Evolutionary conservation across 1,140 invertebrate genomes (phyloP).

Genomic region (Cyphomyrmex costatus): DNA sequence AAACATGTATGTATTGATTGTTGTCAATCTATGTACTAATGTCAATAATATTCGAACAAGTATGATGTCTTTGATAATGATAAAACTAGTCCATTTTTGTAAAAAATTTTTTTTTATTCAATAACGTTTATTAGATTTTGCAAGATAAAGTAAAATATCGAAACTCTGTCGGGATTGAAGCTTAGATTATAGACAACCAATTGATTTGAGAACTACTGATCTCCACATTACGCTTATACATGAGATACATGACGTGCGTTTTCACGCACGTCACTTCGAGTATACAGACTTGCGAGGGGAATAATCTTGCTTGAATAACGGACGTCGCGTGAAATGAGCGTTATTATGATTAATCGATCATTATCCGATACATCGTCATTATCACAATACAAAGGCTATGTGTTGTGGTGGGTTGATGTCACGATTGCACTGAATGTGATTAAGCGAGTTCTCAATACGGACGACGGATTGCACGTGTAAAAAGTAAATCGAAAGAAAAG

Average conservation of each 20-base stretch:
- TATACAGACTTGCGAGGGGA: background rate
- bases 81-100: background rate
- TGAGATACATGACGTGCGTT: background rate
- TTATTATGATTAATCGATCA: constrained; percentile 51
- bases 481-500: constrained; percentile 52
- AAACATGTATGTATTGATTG: background rate
- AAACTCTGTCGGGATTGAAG: background rate
- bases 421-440: constrained; percentile 18
- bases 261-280: background rate
- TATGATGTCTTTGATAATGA: background rate
- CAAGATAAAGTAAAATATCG: constrained; percentile 12
- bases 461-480: constrained; percentile 2
- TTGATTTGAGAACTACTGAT: constrained; percentile 13
- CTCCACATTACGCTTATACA: background rate
- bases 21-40: background rate
- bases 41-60: background rate
- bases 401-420: constrained; percentile 10
- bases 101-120: background rate
- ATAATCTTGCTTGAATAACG: constrained; percentile 7
- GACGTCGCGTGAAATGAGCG: background rate
- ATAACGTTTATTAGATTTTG: background rate
- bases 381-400: constrained; percentile 20
- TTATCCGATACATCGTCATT: constrained; percentile 12
- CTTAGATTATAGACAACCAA: background rate
- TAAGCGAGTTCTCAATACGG: constrained; percentile 17